These are phyloP conservation scores for Adela reaumurella DNA, from an alignment of 2,888 invertebrate genomes.

Conservation along the genomic window DNA sequence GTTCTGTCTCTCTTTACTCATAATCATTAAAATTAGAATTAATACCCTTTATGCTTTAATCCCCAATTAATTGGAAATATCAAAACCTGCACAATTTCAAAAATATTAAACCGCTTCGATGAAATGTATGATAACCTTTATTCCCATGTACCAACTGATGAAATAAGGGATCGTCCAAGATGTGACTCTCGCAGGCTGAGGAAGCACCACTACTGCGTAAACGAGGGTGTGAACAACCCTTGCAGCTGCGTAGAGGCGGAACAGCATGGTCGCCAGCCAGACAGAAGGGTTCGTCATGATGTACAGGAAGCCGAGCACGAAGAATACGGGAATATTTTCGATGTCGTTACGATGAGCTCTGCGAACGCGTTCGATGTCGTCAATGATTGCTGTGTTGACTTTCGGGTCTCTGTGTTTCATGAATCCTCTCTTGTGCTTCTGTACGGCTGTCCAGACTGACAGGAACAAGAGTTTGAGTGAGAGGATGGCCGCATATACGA, in stretches of 20 bases:
- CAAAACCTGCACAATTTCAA: no score
- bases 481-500: conserved; percentile 32
- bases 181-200: conserved; percentile 52
- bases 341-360: conserved; percentile 68
- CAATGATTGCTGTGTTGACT: no score
- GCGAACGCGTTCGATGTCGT: conserved; percentile 29
- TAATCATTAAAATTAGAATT: no score
- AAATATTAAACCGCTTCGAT: conserved; percentile 7
- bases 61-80: no score
- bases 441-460: no score
- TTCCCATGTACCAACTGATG: conserved; percentile 30
- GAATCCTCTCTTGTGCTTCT: no score
- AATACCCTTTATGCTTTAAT: no score
- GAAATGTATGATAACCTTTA: conserved; percentile 26
- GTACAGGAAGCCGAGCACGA: conserved; percentile 59
- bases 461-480: conserved; percentile 29
- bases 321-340: conserved; percentile 67
- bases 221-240: conserved; percentile 62
- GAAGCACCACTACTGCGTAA: conserved; percentile 59
- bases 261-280: conserved; percentile 31
- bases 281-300: conserved; percentile 53
- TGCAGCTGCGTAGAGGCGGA: conserved; percentile 50
- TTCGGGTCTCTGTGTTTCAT: no score
- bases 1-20: no score
- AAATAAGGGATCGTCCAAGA: conserved; percentile 15